phyloP scores from a whole-genome alignment of 2,113 vertebrate genomes.

The Circaetus cinerascens region DNA sequence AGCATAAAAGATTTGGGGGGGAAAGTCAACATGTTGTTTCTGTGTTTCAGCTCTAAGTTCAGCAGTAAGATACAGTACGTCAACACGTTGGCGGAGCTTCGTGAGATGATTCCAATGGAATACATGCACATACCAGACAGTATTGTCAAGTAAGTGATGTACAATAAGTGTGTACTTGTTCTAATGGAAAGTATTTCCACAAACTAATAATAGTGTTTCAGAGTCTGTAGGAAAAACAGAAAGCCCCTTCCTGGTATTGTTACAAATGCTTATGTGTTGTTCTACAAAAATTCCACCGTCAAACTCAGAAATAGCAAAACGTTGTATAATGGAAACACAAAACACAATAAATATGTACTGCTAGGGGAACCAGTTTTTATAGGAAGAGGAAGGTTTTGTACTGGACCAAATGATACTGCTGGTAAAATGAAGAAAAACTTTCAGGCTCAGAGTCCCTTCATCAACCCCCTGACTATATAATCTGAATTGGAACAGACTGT shows the following conservation, averaged over 20 bases:
- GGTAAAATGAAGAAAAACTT: neutral
- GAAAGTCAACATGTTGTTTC: neutral
- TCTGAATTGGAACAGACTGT: neutral
- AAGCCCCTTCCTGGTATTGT: neutral
- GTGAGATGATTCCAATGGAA: constrained; percentile 93
- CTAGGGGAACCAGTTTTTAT: neutral
- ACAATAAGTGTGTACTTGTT: neutral
- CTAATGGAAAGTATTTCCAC: neutral
- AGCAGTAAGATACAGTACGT: constrained; percentile 97
- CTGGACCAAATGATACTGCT: neutral
- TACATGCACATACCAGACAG: constrained; percentile 92
- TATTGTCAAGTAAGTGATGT: constrained; percentile 89
- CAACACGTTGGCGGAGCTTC: constrained; percentile 87
- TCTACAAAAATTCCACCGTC: neutral
- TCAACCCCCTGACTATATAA: neutral
- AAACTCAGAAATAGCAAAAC: neutral
- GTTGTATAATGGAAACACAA: neutral
- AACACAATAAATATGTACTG: neutral
- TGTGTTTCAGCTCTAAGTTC: constrained; percentile 89
- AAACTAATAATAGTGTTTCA: neutral
- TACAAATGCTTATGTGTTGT: neutral
- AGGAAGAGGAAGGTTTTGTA: neutral
- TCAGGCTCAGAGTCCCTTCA: neutral
- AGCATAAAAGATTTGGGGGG: neutral
- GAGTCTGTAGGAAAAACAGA: neutral